A percentile compares a stretch with the other conserved stretches of the same genome.
Conservation (phyloP, 2,113 vertebrate genomes). For the Odontophorus gujanensis region DNA sequence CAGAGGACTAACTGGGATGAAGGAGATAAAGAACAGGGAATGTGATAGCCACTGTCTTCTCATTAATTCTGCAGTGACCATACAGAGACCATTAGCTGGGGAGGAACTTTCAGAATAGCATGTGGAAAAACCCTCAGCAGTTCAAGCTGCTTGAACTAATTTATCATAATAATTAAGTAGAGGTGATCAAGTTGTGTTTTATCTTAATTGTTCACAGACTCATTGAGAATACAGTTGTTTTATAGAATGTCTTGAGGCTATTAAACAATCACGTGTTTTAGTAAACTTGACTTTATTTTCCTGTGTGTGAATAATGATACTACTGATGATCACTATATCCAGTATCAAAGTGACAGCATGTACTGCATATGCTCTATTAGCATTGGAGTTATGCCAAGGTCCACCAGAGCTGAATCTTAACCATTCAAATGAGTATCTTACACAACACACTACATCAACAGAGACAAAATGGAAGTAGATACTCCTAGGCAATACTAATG, state of each 20-base stretch:
- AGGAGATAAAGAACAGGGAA: neutral
- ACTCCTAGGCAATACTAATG: neutral
- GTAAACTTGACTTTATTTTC: conserved; percentile 30
- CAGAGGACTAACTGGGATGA: neutral
- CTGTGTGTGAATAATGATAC: conserved; percentile 4
- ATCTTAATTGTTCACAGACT: conserved; percentile 7
- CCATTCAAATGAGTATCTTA: neutral
- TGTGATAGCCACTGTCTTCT: neutral
- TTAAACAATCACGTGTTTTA: conserved; percentile 3
- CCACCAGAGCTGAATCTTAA: neutral
- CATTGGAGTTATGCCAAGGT: neutral
- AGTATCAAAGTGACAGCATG: conserved; percentile 38
- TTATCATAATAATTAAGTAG: conserved; percentile 31
- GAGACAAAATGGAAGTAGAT: neutral
- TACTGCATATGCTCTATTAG: neutral
- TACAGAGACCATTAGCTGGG: fast-evolving
- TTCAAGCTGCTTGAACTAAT: neutral
- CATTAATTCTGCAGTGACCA: neutral
- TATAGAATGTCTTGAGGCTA: neutral
- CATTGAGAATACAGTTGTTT: neutral
- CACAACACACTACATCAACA: neutral
- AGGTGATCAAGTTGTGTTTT: neutral
- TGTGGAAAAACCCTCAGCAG: neutral
- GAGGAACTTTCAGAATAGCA: neutral
- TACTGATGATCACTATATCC: conserved; percentile 13